These are phyloP conservation scores for Porites cylindrica DNA, from an alignment of 92 coral and sea anemone genomes.

Conservation along the genomic window DNA sequence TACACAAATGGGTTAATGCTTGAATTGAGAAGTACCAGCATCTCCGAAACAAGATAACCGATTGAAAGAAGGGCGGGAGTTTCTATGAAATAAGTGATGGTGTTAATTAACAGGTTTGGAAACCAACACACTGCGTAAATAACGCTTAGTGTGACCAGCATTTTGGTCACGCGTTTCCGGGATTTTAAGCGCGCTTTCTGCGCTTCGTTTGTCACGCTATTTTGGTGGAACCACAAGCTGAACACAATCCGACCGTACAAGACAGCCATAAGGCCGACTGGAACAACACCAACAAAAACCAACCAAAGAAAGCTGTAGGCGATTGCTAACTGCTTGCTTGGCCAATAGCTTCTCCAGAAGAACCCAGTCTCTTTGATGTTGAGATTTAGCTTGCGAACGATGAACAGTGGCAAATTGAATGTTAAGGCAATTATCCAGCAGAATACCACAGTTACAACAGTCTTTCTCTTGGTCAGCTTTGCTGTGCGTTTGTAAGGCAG, in stretches of 20 bases:
- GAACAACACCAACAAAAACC: constrained; percentile 54
- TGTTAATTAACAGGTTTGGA: constrained; percentile 60
- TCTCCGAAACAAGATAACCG: constrained; percentile 69
- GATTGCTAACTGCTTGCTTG: constrained; percentile 38
- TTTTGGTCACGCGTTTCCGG: constrained; percentile 67
- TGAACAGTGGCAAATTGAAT: constrained; percentile 58
- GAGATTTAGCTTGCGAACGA: constrained; percentile 53
- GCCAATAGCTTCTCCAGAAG: constrained; percentile 68
- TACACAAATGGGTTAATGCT: constrained; percentile 72
- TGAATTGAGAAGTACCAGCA: constrained; percentile 64
- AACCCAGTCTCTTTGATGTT: constrained; percentile 54
- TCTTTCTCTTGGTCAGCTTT: constrained; percentile 16
- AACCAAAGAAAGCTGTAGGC: constrained; percentile 62
- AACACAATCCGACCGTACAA: constrained; percentile 55
- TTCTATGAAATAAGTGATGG: constrained; percentile 24
- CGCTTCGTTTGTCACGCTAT: constrained; percentile 17
- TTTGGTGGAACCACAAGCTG: constrained; percentile 51
- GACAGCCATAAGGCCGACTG: constrained; percentile 42
- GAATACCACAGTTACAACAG: not conserved
- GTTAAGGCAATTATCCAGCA: constrained; percentile 60
- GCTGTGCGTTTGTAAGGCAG: constrained; percentile 47
- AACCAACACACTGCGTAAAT: constrained; percentile 69
- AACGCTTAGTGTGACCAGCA: constrained; percentile 51
- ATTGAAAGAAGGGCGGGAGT: constrained; percentile 23
- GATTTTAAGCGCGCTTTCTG: constrained; percentile 51